These are phyloP conservation scores for Triplophysa yarkandensis DNA, from an alignment of 2,797 vertebrate genomes.

Conservation along the genomic window DNA sequence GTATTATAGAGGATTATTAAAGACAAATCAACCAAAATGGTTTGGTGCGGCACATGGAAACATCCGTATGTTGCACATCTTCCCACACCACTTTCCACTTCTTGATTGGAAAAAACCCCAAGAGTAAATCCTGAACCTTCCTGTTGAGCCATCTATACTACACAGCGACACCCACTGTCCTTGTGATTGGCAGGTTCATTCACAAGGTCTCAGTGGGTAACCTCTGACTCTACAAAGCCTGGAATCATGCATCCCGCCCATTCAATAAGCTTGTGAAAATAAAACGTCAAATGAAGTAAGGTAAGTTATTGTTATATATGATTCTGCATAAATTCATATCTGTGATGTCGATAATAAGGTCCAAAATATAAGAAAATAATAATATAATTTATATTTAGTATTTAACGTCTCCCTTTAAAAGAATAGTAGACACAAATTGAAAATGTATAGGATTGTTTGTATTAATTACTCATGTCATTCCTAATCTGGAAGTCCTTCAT, in stretches of 20 bases:
- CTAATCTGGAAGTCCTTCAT: too few species aligned
- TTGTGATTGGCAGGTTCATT: conserved; percentile 3
- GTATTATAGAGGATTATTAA: too few species aligned
- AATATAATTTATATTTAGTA: too few species aligned
- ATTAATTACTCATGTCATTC: too few species aligned
- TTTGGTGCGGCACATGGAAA: not conserved
- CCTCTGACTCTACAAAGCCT: not conserved
- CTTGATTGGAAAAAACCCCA: not conserved
- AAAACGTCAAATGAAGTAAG: not conserved
- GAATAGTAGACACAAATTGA: too few species aligned
- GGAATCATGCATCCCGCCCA: not conserved
- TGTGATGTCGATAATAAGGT: not conserved
- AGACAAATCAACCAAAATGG: not conserved
- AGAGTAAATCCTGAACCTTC: not conserved
- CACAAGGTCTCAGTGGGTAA: not conserved
- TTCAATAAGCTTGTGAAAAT: not conserved
- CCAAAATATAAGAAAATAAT: not conserved
- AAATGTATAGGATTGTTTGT: too few species aligned
- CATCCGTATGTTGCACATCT: not conserved
- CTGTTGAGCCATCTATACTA: not conserved
- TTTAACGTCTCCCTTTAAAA: too few species aligned
- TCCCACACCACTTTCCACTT: not conserved
- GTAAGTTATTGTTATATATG: not conserved
- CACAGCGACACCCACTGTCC: not conserved
- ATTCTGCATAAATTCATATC: not conserved